These are phyloP conservation scores for Ypsolopha sequella DNA, from an alignment of 2,888 invertebrate genomes.

Conservation along the genomic window DNA sequence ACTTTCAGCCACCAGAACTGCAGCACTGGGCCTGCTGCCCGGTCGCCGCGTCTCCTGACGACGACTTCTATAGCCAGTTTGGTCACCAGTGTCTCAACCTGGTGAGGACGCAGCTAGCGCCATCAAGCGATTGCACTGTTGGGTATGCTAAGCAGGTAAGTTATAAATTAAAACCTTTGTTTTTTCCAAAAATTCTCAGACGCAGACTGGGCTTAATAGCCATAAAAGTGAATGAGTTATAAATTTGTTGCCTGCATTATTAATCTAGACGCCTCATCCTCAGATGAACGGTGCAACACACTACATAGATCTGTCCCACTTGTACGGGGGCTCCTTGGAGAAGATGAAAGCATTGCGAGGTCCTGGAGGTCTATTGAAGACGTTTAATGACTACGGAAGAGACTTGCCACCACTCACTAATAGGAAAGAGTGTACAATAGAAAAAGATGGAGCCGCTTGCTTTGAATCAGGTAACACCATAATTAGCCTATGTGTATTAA, in stretches of 20 bases:
- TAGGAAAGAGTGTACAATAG: conserved; percentile 74
- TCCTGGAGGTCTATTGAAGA: conserved; percentile 72
- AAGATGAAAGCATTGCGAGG: conserved; percentile 70
- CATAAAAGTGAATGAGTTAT: too few relatives aligned
- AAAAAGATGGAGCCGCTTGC: conserved; percentile 73
- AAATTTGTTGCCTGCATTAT: too few relatives aligned
- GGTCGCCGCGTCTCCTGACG: conserved; percentile 69
- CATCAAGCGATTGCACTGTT: conserved; percentile 74
- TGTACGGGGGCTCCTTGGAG: conserved; percentile 78
- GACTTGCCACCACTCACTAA: conserved; percentile 76
- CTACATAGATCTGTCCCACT: conserved; percentile 78
- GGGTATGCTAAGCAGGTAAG: conserved; percentile 79
- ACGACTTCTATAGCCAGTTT: conserved; percentile 72
- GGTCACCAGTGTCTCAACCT: conserved; percentile 78
- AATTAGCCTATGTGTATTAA: too few relatives aligned
- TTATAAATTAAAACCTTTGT: conserved; percentile 4
- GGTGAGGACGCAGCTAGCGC: conserved; percentile 77
- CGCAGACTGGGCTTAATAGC: too few relatives aligned
- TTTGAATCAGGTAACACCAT: conserved; percentile 72
- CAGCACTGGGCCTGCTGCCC: conserved; percentile 79
- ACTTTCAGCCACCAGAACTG: conserved; percentile 53
- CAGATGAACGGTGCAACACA: conserved; percentile 84
- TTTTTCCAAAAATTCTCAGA: neutral
- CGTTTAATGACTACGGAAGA: conserved; percentile 75
- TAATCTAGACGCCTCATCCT: neutral